Conservation (phyloP, 2,113 vertebrate genomes). For the Cyphotilapia sp. region DNA sequence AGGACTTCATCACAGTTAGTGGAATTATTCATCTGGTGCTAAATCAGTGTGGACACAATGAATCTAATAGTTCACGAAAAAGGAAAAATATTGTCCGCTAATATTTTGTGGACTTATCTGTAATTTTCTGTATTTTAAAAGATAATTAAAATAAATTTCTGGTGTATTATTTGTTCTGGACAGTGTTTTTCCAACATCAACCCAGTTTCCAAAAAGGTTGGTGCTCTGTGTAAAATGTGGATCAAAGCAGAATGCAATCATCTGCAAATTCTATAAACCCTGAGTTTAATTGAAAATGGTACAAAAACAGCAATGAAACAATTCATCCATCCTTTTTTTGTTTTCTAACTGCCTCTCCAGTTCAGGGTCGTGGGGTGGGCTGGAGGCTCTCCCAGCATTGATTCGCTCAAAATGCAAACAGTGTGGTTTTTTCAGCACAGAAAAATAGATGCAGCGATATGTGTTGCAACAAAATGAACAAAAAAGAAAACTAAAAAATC, state of each 20-base stretch:
- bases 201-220: neutral
- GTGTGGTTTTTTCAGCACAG: neutral
- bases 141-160: neutral
- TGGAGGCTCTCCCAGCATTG: neutral
- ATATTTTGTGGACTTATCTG: neutral
- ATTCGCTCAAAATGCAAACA: neutral
- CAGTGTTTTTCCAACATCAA: neutral
- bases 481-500: neutral
- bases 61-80: neutral
- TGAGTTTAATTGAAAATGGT: neutral
- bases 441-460: neutral
- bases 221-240: neutral
- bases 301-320: neutral
- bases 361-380: neutral
- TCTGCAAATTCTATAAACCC: neutral
- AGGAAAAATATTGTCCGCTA: rapidly evolving
- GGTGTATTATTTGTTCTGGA: neutral
- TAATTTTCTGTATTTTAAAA: neutral
- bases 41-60: neutral
- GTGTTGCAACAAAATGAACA: neutral
- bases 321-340: neutral
- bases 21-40: too few relatives aligned
- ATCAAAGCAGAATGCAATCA: neutral
- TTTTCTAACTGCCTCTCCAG: neutral
- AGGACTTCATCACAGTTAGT: neutral